These are phyloP conservation scores for Coracopsis vasa DNA, from an alignment of 2,113 vertebrate species.

Conservation along the genomic window DNA sequence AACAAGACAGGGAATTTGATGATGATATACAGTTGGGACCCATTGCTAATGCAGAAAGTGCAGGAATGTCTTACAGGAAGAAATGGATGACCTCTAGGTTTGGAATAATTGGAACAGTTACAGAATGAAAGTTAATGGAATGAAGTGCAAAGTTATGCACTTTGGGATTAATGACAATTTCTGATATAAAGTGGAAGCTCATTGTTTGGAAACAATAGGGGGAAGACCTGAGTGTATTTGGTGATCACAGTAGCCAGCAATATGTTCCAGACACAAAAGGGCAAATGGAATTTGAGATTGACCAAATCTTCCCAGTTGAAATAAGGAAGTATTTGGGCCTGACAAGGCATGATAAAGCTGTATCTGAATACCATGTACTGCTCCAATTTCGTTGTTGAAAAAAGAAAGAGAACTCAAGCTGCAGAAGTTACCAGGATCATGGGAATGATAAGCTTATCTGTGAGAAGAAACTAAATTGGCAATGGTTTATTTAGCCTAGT, in stretches of 20 bases:
- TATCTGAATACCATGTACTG: not conserved
- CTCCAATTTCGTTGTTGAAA: not conserved
- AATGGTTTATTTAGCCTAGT: constrained; percentile 32
- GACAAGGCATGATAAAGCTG: not conserved
- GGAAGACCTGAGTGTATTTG: not conserved
- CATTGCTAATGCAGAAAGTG: not conserved
- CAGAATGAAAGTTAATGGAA: not conserved
- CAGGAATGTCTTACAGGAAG: not conserved
- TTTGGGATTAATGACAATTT: not conserved
- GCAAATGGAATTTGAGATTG: not conserved
- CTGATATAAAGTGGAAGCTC: not conserved
- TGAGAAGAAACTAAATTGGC: constrained; percentile 4
- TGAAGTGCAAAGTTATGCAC: not conserved
- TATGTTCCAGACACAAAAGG: not conserved
- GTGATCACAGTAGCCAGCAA: not conserved
- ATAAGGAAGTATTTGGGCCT: not conserved
- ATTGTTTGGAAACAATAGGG: not conserved
- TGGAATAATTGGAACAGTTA: not conserved
- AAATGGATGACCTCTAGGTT: not conserved
- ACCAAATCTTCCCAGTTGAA: not conserved
- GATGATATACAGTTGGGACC: not conserved
- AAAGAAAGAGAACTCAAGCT: not conserved
- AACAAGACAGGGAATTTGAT: not conserved
- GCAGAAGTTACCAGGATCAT: not conserved
- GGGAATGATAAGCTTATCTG: constrained; percentile 34